A percentile compares a stretch with the other conserved stretches of the same genome.
Conservation (phyloP, 2,888 invertebrate genomes). For the Apamea sordens region DNA sequence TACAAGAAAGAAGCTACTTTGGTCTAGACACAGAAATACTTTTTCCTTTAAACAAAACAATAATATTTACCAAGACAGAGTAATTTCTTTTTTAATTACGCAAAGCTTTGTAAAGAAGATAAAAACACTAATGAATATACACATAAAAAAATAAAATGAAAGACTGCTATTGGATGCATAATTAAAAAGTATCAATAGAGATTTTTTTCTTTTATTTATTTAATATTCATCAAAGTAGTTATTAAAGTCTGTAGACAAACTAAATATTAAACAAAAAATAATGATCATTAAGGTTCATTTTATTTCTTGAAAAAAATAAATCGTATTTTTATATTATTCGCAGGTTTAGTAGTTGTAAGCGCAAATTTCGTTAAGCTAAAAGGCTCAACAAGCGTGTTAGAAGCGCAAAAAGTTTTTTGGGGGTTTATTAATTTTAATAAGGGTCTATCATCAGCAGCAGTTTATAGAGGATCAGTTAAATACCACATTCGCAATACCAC, state of each 20-base stretch:
- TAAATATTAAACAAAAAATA: not conserved
- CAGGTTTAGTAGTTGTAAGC: not conserved
- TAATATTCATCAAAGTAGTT: not conserved
- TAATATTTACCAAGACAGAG: not conserved
- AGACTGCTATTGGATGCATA: not conserved
- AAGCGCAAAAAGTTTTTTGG: too few relatives aligned
- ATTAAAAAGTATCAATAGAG: not conserved
- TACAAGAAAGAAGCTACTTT: not conserved
- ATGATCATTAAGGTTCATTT: not conserved
- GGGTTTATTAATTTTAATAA: too few relatives aligned
- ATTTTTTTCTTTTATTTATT: not conserved
- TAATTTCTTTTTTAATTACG: conserved; percentile 22
- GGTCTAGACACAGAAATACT: not conserved
- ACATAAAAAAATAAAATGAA: conserved; percentile 15
- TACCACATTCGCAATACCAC: too few relatives aligned
- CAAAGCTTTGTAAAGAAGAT: conserved; percentile 13
- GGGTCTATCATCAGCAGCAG: too few relatives aligned
- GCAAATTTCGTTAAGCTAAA: not conserved
- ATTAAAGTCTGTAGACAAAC: not conserved
- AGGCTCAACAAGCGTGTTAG: too few relatives aligned
- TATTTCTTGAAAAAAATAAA: not conserved
- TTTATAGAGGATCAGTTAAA: too few relatives aligned
- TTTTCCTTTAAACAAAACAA: too few relatives aligned
- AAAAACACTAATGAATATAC: conserved; percentile 32
- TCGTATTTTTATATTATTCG: not conserved